Base-by-base conservation (phyloP, 2,113 vertebrate genomes). In the Tauraco erythrolophus region DNA sequence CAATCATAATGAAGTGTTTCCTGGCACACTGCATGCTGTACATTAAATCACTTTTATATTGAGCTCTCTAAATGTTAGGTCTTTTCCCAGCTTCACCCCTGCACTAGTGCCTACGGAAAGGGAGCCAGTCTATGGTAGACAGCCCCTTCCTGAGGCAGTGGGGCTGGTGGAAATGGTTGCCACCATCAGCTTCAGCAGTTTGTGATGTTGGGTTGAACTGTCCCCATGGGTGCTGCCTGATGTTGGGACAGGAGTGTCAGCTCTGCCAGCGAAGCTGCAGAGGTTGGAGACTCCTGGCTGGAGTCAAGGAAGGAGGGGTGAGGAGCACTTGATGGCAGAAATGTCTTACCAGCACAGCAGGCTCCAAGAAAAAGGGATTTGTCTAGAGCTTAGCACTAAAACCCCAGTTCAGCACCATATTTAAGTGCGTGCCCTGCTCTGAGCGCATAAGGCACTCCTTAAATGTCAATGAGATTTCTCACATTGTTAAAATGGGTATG, bases 31-130 rank as follows among this genome's bases (percentile, higher is more conserved):
- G 56, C 56, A 64, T 0, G 1, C 85, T 80, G 43, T 66, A 81
- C 71, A 83, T 95, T 95, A 95, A 97, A 96, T 96, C 89, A 95
- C 37, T 89, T 94, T 96, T 94, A 72, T 82, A 79, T 4, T 91
- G 69, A 95, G 77, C 61, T 79, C 61, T 6, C 0, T n/a, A 87
- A 84, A 72, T 24, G 8, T 92, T 87, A 7, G 10, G n/a, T 23
- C 45, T 88, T 92, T 94, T 71, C 64, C 57, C 37, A 72, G 70
- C 54, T 79, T 79, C 57, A 69, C 19, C 21, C 89, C 65, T 57
- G 9, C 1, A 0, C 33, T 57, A 50, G 31, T 30, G 61, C 28
- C 61, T 53, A 45, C 89, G 69, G 16, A 68, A 87, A 71, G 41
- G 22, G 13, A 78, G 11, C 23, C 16, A 13, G 60, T 30, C 18